phyloP scores from a whole-genome alignment of 2,888 invertebrate genomes.

The Ophion obscuratus region DNA sequence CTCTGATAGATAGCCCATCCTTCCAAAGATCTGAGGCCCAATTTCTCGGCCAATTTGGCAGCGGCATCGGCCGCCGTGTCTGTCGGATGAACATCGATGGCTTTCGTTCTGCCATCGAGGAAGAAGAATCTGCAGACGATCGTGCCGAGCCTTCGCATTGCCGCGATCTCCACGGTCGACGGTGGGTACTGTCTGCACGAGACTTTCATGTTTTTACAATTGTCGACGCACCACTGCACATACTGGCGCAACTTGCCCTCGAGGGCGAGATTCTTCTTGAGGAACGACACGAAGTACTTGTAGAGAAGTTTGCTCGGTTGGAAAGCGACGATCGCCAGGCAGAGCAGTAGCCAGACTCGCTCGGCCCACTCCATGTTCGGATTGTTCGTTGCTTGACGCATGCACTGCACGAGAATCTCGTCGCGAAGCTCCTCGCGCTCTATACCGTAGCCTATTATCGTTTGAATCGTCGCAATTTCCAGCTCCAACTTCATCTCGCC shows the following conservation, averaged over 20 bases:
- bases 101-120: constrained; percentile 97
- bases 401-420: constrained; percentile 95
- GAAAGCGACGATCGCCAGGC: constrained; percentile 96
- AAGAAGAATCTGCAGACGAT: constrained; percentile 98
- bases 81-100: constrained; percentile 97
- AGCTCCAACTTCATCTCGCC: constrained; percentile 94
- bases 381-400: constrained; percentile 95
- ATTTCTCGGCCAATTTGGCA: constrained; percentile 94
- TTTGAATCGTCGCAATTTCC: constrained; percentile 93
- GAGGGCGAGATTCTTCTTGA: constrained; percentile 89
- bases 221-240: constrained; percentile 97
- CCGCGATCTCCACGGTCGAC: constrained; percentile 96
- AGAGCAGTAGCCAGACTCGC: constrained; percentile 94
- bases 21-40: constrained; percentile 92
- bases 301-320: constrained; percentile 93
- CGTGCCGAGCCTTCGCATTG: constrained; percentile 95
- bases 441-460: constrained; percentile 93
- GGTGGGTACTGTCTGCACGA: constrained; percentile 93
- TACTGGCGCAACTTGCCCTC: constrained; percentile 92
- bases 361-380: constrained; percentile 93
- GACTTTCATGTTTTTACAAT: constrained; percentile 94
- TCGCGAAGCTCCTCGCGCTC: constrained; percentile 96
- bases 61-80: constrained; percentile 97
- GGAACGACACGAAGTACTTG: constrained; percentile 92
- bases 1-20: constrained; percentile 98